Evolutionary conservation across 2,113 vertebrate species (phyloP), one percentile per base, ranked within the genome.

Genomic region (Phodopus roborovskii): DNA sequence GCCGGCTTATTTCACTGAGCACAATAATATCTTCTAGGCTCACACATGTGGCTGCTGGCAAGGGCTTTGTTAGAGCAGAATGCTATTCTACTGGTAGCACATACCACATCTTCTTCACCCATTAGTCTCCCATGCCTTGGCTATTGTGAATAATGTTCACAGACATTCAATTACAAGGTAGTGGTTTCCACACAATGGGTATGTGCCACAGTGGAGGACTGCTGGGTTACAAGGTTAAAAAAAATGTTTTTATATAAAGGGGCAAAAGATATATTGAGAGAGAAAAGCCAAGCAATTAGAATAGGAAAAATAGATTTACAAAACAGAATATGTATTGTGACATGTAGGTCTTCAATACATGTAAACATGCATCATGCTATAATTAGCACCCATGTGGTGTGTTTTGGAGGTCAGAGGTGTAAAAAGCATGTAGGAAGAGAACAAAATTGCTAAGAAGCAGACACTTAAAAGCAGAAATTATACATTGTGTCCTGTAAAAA

Each of bases 391-490:
- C 39, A 94, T 45, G 75, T 2, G 62, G 48, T 48, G 30, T 60
- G 91, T 33, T 71, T 58, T 79, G 68, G 75, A 78, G 30, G 60
- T 68, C 36, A 71, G 62, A 88, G 92, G 36, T 58, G 39, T 62
- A 90, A 74, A 79, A 77, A 50, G 24, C 28, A 78, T 33, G 9
- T 3, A 68, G 26, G 28, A 94, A 94, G 74, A 77, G 87, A 74
- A 90, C 5, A 85, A 75, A 92, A 68, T 50, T 74, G 50, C 17
- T 84, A 93, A 88, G 19, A 82, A 70, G 62, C 78, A 84, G 24
- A 64, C 73, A 79, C 56, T 94, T 75, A 90, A 91, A 82, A 82
- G 50, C 36, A 66, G 85, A 58, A 93, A 78, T 68, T 84, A 87
- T 96, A 90, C 60, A 91, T 1, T 42, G 36, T 84, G 48, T 73